Percentiles rank a stretch among this genome's conserved stretches.
Conservation (phyloP, 1,140 invertebrate species). For the Tetraneura akinire region DNA sequence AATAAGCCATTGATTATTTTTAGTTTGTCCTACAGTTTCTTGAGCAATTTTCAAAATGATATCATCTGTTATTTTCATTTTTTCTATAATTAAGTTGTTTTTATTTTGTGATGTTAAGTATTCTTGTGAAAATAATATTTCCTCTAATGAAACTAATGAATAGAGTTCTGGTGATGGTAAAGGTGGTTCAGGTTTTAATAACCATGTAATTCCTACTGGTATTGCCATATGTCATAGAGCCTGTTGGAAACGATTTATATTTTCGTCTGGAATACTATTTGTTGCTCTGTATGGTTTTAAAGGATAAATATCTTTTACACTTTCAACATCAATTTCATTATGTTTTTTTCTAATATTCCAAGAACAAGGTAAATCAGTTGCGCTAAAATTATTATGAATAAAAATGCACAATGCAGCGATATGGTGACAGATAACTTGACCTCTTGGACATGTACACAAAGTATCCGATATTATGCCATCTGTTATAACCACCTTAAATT, state of each 20-base stretch:
- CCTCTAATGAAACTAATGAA: not conserved
- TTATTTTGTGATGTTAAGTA: not conserved
- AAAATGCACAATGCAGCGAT: not conserved
- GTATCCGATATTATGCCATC: not conserved
- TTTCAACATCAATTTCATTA: not conserved
- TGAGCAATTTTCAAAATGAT: slow-evolving; percentile 5
- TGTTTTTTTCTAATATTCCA: not conserved
- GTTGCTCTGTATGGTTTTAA: not conserved
- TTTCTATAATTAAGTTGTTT: not conserved
- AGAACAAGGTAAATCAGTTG: not conserved
- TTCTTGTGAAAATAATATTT: not conserved
- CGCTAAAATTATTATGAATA: not conserved
- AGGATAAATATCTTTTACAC: not conserved
- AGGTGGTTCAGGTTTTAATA: not conserved
- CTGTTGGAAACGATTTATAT: not conserved
- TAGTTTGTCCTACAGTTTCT: slow-evolving; percentile 11
- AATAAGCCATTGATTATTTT: not conserved
- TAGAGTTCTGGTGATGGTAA: not conserved
- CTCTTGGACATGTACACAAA: not conserved
- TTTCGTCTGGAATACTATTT: slow-evolving; percentile 3
- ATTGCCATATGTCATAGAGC: not conserved
- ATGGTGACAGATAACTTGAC: not conserved
- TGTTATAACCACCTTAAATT: not conserved
- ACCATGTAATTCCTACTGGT: not conserved
- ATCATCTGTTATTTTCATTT: not conserved